These are phyloP conservation scores for Drosophila meridionalis DNA, from an alignment of 2,888 invertebrate genomes.

Conservation along the genomic window DNA sequence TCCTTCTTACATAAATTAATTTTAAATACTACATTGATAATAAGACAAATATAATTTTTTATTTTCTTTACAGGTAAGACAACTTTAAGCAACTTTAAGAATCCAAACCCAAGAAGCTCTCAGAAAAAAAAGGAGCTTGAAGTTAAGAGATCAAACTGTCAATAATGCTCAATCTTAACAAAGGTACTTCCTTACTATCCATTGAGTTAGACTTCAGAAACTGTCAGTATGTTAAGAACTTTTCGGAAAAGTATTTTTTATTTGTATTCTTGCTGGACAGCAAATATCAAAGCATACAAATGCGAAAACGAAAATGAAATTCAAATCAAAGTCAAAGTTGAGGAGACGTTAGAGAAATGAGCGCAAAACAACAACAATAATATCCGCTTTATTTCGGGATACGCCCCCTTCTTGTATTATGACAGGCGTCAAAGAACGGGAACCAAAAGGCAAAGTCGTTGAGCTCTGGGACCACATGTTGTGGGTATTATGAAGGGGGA, in stretches of 20 bases:
- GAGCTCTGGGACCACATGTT: slow-evolving; percentile 41
- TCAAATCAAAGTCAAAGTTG: slow-evolving; percentile 23
- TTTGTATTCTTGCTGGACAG: slow-evolving; percentile 1
- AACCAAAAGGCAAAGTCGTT: slow-evolving; percentile 12
- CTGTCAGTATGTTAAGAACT: slow-evolving; percentile 15
- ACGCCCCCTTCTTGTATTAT: slow-evolving; percentile 37
- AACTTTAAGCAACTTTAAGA: neutral
- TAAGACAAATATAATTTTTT: neutral
- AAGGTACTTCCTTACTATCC: neutral
- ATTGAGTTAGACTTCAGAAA: slow-evolving; percentile 18
- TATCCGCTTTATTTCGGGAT: slow-evolving; percentile 60
- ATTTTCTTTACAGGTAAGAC: slow-evolving; percentile 1
- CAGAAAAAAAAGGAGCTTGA: neutral
- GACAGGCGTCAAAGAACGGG: slow-evolving; percentile 52
- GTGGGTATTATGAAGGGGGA: neutral
- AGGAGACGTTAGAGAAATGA: slow-evolving; percentile 14
- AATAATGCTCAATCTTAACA: neutral
- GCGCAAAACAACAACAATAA: slow-evolving; percentile 31
- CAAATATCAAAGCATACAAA: slow-evolving; percentile 17
- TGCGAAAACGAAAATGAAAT: slow-evolving; percentile 6
- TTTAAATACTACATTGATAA: no score
- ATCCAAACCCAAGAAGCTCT: neutral
- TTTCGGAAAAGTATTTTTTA: slow-evolving; percentile 16
- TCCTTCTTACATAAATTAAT: no score
- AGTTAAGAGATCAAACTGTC: slow-evolving; percentile 5